A percentile compares a stretch with the other conserved stretches of the same genome.
Evolutionary conservation across 2,888 invertebrate genomes (phyloP).

Genomic region (Ernsta delagoae): DNA sequence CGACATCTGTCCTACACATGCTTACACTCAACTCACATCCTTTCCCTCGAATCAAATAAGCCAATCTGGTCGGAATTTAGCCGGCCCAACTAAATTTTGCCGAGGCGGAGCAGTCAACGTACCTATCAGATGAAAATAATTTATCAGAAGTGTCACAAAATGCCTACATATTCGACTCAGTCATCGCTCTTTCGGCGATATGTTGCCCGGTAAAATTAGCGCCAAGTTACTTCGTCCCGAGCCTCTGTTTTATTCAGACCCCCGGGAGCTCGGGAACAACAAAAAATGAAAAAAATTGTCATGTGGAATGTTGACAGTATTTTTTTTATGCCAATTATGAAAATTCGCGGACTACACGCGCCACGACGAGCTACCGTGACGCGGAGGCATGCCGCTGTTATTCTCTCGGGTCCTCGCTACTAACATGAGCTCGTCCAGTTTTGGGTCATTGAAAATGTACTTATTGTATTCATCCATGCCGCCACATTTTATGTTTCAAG

Average conservation of each 20-base stretch:
- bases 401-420: slow-evolving; percentile 53
- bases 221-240: slow-evolving; percentile 62
- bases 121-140: slow-evolving; percentile 47
- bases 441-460: slow-evolving; percentile 28
- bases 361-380: slow-evolving; percentile 62
- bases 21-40: slow-evolving; percentile 49
- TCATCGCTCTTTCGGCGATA: slow-evolving; percentile 58
- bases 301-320: slow-evolving; percentile 64
- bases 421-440: slow-evolving; percentile 43
- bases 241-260: slow-evolving; percentile 77
- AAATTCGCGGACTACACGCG: slow-evolving; percentile 65
- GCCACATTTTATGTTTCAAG: background rate
- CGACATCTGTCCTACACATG: slow-evolving; percentile 64
- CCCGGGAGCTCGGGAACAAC: slow-evolving; percentile 72
- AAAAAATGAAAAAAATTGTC: slow-evolving; percentile 62
- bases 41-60: slow-evolving; percentile 50
- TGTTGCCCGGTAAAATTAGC: slow-evolving; percentile 70
- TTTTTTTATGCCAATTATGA: slow-evolving; percentile 75
- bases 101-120: slow-evolving; percentile 21
- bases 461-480: slow-evolving; percentile 18
- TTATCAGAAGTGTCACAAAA: slow-evolving; percentile 48
- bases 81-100: slow-evolving; percentile 19
- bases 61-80: slow-evolving; percentile 39
- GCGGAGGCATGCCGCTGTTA: slow-evolving; percentile 42
- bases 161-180: slow-evolving; percentile 53